These are phyloP conservation scores for Trichechus manatus DNA, from an alignment of 2,113 vertebrate species.

Conservation along the genomic window DNA sequence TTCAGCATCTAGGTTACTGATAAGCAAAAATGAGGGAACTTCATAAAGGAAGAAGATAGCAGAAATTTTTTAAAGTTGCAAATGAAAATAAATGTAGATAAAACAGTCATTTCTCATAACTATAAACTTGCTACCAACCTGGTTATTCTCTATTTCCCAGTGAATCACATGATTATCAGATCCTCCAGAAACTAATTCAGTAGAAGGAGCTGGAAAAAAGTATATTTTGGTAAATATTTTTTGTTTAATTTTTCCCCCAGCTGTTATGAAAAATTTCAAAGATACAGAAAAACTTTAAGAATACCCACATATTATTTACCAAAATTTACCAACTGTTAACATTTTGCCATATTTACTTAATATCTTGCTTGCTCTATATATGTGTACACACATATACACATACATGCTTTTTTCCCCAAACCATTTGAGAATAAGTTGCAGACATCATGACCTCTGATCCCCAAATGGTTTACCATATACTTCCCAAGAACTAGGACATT, in stretches of 20 bases:
- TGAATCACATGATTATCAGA: slow-evolving; percentile 94
- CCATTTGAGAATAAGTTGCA: not conserved
- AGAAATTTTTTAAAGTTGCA: slow-evolving; percentile 49
- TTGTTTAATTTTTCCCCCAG: not conserved
- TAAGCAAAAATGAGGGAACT: slow-evolving; percentile 14
- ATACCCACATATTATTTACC: not conserved
- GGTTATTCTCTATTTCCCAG: slow-evolving; percentile 91
- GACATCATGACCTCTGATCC: not conserved
- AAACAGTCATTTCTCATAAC: not conserved
- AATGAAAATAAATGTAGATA: not conserved
- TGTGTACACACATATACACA: not conserved
- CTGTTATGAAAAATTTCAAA: slow-evolving; percentile 27
- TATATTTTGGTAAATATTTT: slow-evolving; percentile 47
- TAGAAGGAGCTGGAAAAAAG: slow-evolving; percentile 90
- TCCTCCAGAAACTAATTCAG: slow-evolving; percentile 94
- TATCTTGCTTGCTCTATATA: not conserved
- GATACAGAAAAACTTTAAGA: slow-evolving; percentile 8
- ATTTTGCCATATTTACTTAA: slow-evolving; percentile 16
- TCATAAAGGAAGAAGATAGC: not conserved
- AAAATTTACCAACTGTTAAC: slow-evolving; percentile 35
- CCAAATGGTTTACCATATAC: not conserved
- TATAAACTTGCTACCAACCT: slow-evolving; percentile 86
- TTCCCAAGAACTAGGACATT: slow-evolving; percentile 15
- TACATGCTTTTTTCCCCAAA: not conserved
- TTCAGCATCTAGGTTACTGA: not conserved